phyloP scores from a whole-genome alignment of 2,888 invertebrate species.

The Xylota sylvarum region DNA sequence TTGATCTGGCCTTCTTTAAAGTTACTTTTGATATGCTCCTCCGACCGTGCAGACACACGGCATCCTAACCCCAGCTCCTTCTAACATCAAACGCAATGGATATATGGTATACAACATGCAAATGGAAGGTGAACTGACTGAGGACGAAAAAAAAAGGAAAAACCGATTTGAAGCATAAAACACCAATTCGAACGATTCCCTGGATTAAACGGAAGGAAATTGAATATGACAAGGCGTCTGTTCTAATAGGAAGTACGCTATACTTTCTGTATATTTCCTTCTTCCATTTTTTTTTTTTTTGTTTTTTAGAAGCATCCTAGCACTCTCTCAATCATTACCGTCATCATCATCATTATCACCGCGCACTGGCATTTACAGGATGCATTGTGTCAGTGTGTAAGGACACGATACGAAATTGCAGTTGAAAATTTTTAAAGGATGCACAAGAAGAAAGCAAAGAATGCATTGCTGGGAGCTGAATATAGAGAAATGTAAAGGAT shows the following conservation, averaged over 20 bases:
- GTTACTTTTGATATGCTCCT: constrained; percentile 4
- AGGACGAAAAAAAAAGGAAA: not conserved
- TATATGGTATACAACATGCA: not conserved
- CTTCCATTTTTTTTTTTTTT: not conserved
- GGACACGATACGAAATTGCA: not conserved
- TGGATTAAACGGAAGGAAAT: constrained; percentile 28
- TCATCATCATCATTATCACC: not conserved
- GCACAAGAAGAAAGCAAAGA: not conserved
- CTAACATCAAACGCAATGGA: not conserved
- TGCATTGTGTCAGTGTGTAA: not conserved
- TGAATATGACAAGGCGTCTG: constrained; percentile 24
- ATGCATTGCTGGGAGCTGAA: not conserved
- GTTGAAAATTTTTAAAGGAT: not conserved
- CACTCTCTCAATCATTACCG: not conserved
- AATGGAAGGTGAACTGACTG: not conserved
- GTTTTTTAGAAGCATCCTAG: not conserved
- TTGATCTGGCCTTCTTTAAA: not conserved
- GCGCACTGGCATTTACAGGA: not conserved
- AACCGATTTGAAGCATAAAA: not conserved
- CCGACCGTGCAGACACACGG: not conserved
- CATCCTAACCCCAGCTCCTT: not conserved
- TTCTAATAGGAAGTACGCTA: not conserved
- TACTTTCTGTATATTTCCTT: not conserved
- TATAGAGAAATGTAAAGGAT: too few relatives aligned
- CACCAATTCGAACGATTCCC: not conserved